Evolutionary conservation across 2,797 vertebrate species (phyloP), one percentile per base, ranked within the genome.

Genomic region (Sphaeramia orbicularis): DNA sequence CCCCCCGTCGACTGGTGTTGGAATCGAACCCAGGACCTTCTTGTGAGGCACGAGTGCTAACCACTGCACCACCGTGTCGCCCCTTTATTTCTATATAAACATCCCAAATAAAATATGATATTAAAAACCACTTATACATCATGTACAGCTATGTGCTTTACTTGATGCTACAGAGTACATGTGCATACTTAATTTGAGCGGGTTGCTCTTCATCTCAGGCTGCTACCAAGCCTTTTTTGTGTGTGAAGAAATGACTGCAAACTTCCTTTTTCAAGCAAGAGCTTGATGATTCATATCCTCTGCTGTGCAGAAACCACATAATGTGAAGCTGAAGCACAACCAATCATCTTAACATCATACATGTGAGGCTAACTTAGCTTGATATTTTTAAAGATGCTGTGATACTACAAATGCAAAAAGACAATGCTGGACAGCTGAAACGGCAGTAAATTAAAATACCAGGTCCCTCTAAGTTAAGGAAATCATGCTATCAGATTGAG

Each of bases 201-300:
- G 9, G n/a, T 2, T 37, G 27, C 10, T 21, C 24, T 72, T 54
- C 44, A 62, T 18, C 21, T 45, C 43, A 53, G 32, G n/a, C 37
- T 35, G 15, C 18, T 4, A 32, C 0, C 5, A 10, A 14, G 4
- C 37, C 24, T 35, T 37, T 19, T 59, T 43, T 38, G 24, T 47
- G 48, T 66, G 6, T 69, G 32, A 42, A 76, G 37, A 76, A 21
- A 24, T 36, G 6, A 51, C 66, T 80, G 82, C 52, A 77, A 65
- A 86, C 85, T 89, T 91, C 88, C 81, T 83, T 83, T 74, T 84
- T 81, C 30, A 53, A 57, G 18, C 16, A 3, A 62, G 36, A n/a
- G 65, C 48, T 27, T 14, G 38, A 76, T 74, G 83, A 85, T 66
- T 90, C 86, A 88, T 15, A 85, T 89, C 82, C 76, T 85, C 56